These are phyloP conservation scores for Sitodiplosis mosellana DNA, from an alignment of 1,140 invertebrate genomes.

Conservation along the genomic window DNA sequence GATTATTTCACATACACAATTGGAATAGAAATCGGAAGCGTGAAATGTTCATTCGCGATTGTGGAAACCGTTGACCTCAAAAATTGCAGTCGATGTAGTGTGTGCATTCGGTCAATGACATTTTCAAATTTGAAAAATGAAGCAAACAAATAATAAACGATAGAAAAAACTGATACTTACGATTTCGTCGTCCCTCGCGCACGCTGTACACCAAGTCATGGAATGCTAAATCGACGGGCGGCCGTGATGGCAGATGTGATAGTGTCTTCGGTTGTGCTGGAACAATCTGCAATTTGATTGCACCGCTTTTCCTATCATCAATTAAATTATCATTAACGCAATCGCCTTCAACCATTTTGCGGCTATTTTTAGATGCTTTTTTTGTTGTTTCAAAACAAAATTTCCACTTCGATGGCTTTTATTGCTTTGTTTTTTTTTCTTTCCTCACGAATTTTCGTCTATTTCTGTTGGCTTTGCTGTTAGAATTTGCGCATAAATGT, in stretches of 20 bases:
- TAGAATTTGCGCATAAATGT: too few relatives aligned
- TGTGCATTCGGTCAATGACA: too few relatives aligned
- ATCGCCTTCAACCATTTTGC: constrained; percentile 22
- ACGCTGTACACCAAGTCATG: constrained; percentile 68
- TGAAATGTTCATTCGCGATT: too few relatives aligned
- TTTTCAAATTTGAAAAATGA: too few relatives aligned
- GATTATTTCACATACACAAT: too few relatives aligned
- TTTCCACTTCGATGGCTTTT: background rate
- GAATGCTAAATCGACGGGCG: constrained; percentile 74
- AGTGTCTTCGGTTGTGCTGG: constrained; percentile 54
- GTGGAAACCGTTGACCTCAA: too few relatives aligned
- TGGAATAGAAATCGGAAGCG: too few relatives aligned
- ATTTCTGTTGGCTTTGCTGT: background rate
- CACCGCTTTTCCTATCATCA: constrained; percentile 23
- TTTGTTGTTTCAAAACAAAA: background rate
- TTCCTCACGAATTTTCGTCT: background rate
- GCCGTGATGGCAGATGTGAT: constrained; percentile 64
- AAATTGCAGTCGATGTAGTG: too few relatives aligned
- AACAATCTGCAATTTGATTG: constrained; percentile 37
- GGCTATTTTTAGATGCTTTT: constrained; percentile 1
- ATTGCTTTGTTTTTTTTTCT: too few relatives aligned
- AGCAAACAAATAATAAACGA: constrained; percentile 2
- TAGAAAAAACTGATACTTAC: constrained; percentile 37
- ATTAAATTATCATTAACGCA: constrained; percentile 27
- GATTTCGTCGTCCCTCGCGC: constrained; percentile 56